Base-by-base conservation (phyloP, 64 coral and sea anemone species). In the Montipora capricornis region DNA sequence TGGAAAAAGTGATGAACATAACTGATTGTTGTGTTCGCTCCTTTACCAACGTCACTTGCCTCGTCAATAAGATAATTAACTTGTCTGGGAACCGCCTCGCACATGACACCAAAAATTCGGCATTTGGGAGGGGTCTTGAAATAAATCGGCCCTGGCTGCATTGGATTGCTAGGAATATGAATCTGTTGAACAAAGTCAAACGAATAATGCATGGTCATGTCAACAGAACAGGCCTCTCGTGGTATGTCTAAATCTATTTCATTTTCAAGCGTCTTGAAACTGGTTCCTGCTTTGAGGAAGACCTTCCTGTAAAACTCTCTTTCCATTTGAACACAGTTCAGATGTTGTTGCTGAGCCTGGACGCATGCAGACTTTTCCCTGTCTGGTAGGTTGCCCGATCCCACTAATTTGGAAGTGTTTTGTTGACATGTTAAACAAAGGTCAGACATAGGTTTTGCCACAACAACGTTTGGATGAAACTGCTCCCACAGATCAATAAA, bases 371-470 rank as follows among this genome's bases (percentile, higher is more conserved):
- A n/a, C 46, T 95, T 93, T 19, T 92, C 90, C 26, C 68, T 64
- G 52, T 84, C 68, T 1, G 50, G 44, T 15, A 75, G 57, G 52
- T 88, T 88, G n/a, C 75, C 85, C 1, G 84, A 52, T 49, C 75
- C 10, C 19, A 55, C 24, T 37, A 93, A 44, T 49, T 93, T 93
- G 5, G 73, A 66, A 7, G 92, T 88, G 68, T 88, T 93, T 8
- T 93, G 5, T 22, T 93, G 91, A 47, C 91, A 93, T 13, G 60
- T 80, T 4, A 44, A 4, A 53, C 91, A 93, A 19, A 93, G 67
- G 49, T 93, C 91, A 5, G 82, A 79, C 75, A 24, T 87, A 3
- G 50, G 91, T 49, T 93, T 93, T 5, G 83, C 73, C 4, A 93
- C 52, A 8, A 93, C 83, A 66, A 88, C 73, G 58, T 93, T 59